Conservation (phyloP, 2,113 vertebrate genomes). For the Blennius ocellaris region DNA sequence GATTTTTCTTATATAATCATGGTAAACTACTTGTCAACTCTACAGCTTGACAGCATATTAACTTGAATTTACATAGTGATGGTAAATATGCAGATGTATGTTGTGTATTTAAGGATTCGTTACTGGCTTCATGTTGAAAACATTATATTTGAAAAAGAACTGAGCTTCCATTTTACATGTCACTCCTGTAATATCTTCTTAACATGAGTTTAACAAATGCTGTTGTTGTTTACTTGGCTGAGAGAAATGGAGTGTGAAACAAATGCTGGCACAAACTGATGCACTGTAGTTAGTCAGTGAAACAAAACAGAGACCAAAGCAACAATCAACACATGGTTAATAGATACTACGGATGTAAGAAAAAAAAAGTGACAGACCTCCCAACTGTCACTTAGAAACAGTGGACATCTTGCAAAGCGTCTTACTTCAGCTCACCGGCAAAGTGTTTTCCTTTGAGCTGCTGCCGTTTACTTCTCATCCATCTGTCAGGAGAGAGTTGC, state of each 20-base stretch:
- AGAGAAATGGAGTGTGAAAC: constrained; percentile 20
- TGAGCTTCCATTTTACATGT: constrained; percentile 13
- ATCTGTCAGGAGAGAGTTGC: constrained; percentile 77
- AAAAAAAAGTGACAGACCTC: constrained; percentile 58
- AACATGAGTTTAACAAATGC: constrained; percentile 11
- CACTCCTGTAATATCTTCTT: constrained; percentile 18
- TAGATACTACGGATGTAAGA: constrained; percentile 24
- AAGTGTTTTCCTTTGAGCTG: constrained; percentile 68
- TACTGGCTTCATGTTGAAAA: constrained; percentile 9
- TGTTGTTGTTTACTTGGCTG: constrained; percentile 6
- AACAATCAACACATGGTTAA: constrained; percentile 45
- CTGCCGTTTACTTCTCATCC: constrained; percentile 74
- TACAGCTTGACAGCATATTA: constrained; percentile 5
- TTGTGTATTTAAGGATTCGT: constrained; percentile 5
- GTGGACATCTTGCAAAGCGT: constrained; percentile 68
- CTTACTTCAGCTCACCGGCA: constrained; percentile 65
- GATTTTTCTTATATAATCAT: constrained; percentile 52
- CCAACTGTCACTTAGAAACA: constrained; percentile 55
- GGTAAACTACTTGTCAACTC: constrained; percentile 50
- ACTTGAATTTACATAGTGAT: constrained; percentile 36
- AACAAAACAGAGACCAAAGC: constrained; percentile 30
- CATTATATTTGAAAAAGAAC: constrained; percentile 1
- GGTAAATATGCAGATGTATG: constrained; percentile 16
- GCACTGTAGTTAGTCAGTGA: constrained; percentile 3
- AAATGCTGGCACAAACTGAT: constrained; percentile 17